A percentile compares a stretch with the other conserved stretches of the same genome.
Conservation (phyloP, 2,113 vertebrate species). For the Petrocephalus zakoni region DNA sequence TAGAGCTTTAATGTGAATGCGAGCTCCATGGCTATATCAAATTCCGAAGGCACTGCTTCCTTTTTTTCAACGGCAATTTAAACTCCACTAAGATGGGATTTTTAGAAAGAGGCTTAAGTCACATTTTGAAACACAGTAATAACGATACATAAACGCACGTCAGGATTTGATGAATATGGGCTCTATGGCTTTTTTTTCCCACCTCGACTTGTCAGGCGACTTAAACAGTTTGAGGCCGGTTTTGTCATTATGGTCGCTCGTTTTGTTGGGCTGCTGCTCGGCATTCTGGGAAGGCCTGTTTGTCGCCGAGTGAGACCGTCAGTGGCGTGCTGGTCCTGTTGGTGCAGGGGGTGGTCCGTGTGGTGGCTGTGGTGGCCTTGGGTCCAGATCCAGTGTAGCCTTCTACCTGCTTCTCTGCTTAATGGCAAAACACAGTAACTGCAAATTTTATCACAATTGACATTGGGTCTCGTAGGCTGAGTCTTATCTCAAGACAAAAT, state of each 20-base stretch:
- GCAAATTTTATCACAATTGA: neutral
- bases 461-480: neutral
- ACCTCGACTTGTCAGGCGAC: neutral
- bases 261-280: neutral
- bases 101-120: constrained; percentile 21
- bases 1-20: constrained; percentile 25
- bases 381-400: constrained; percentile 46
- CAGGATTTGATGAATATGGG: constrained; percentile 27
- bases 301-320: neutral
- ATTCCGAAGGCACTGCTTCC: constrained; percentile 6
- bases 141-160: constrained; percentile 25
- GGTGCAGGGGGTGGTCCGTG: neutral
- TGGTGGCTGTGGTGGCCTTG: neutral
- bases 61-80: constrained; percentile 13
- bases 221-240: neutral
- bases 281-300: neutral
- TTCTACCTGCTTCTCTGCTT: constrained; percentile 49
- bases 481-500: neutral
- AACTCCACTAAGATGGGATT: constrained; percentile 9
- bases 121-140: constrained; percentile 47
- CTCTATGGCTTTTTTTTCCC: constrained; percentile 19
- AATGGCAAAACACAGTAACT: constrained; percentile 24
- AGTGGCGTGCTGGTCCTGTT: neutral
- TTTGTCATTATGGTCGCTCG: neutral
- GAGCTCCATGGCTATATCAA: constrained; percentile 2